Conservation (phyloP, 2,888 invertebrate species). For the Stenodera caucasica region DNA sequence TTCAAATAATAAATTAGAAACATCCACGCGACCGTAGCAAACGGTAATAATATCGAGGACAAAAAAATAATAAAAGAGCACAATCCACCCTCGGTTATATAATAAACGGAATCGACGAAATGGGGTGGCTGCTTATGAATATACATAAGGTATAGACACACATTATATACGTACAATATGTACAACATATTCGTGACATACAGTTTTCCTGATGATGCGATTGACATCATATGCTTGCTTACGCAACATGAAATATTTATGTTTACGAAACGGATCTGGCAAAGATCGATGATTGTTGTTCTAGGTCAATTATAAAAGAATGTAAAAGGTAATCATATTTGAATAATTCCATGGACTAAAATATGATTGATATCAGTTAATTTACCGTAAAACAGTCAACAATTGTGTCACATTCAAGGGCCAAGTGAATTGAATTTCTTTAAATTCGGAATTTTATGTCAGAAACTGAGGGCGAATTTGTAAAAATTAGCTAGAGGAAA, state of each 20-base stretch:
- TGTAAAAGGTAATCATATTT: background rate
- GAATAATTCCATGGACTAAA: background rate
- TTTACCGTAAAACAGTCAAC: background rate
- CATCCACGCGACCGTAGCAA: slow-evolving; percentile 1
- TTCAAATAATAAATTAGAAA: slow-evolving; percentile 6
- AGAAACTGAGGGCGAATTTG: too few relatives aligned
- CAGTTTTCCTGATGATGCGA: background rate
- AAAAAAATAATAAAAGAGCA: background rate
- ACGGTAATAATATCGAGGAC: background rate
- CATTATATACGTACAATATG: too few relatives aligned
- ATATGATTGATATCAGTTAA: background rate
- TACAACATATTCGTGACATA: too few relatives aligned
- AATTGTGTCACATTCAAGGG: too few relatives aligned
- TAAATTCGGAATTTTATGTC: background rate
- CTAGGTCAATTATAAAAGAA: background rate
- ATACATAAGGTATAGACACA: too few relatives aligned
- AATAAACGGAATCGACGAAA: too few relatives aligned
- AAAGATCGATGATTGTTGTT: background rate
- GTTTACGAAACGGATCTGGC: background rate
- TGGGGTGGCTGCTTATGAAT: too few relatives aligned
- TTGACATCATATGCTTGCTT: background rate
- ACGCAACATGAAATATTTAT: background rate
- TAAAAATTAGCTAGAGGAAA: background rate
- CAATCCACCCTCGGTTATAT: background rate
- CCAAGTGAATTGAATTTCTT: background rate